Evolutionary conservation across 1,140 invertebrate species (phyloP), one percentile per base, ranked within the genome.

Genomic region (Steinernema feltiae): DNA sequence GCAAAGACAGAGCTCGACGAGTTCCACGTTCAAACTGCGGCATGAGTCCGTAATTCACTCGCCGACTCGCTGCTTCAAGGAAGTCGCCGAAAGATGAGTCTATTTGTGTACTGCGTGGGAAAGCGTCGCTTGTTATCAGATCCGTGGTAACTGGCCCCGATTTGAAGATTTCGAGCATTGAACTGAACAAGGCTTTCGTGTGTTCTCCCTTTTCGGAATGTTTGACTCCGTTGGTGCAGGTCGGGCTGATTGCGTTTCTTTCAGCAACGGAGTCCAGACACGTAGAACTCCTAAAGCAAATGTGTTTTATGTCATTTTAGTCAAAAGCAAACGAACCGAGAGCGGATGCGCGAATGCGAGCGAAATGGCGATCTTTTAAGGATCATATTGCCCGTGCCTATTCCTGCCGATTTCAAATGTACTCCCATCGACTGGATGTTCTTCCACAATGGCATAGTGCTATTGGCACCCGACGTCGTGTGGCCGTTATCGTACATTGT

Each of bases 381-480:
- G 2, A 81, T 21, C 30, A 73, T 75, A 70, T 82, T 70, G 30
- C 81, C 72, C 1, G 82, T 81, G 70, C 83, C 82, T 30, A 78
- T 69, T 53, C 82, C 75, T 31, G 79, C 78, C 48, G 77, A 76
- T 48, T 81, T 82, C 32, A 82, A 71, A 73, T 83, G 79, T 69
- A 46, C 75, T 41, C 82, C 82, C 75, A 82, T 75, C 69, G 70
- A 76, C 69, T 82, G 82, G 70, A 82, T 76, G 72, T 82, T 82
- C 30, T 72, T 73, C 78, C 79, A 82, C 48, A 82, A 21, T 7
- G 81, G 81, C 30, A 74, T 70, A 7, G 32, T 74, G 17, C 63
- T 72, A 27, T 73, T 74, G 46, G 74, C 69, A 1, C 41, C 70
- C 32, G 71, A 76, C 24, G 79, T 78, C 29, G 76, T 48, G 69